Evolutionary conservation across 2,888 invertebrate genomes (phyloP).

Genomic region (Lycia hirtaria): DNA sequence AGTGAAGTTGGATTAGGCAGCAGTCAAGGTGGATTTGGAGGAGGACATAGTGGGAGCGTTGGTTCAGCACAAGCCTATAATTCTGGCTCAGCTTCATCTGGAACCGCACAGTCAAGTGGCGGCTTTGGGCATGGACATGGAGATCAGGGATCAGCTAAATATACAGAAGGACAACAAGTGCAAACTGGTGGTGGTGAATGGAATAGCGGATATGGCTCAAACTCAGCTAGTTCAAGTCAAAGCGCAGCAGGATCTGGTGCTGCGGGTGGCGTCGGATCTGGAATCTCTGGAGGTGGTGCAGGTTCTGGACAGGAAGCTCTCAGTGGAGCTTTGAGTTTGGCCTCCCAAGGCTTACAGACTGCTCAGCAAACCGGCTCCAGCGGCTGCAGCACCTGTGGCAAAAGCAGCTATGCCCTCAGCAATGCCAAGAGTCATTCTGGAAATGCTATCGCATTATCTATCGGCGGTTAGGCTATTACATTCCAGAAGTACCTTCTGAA

Average conservation of each 20-base stretch:
- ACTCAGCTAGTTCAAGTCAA: conserved; percentile 21
- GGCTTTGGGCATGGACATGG: conserved; percentile 19
- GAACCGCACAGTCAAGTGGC: conserved; percentile 21
- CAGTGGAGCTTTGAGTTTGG: conserved; percentile 40
- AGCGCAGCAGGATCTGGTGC: conserved; percentile 14
- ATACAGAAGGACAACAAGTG: conserved; percentile 15
- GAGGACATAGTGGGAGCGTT: conserved; percentile 8
- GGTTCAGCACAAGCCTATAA: conserved; percentile 25
- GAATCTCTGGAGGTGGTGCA: conserved; percentile 13
- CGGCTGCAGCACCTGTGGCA: conserved; percentile 70
- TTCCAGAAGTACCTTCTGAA: too few species aligned
- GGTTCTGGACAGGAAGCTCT: conserved; percentile 25
- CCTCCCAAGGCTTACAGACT: conserved; percentile 40
- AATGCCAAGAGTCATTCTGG: conserved; percentile 75
- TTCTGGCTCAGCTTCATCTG: conserved; percentile 20
- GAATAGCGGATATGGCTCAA: conserved; percentile 13
- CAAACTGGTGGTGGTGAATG: conserved; percentile 25
- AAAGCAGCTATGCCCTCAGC: conserved; percentile 70
- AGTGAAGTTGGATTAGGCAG: background rate
- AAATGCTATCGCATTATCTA: conserved; percentile 70
- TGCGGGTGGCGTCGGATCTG: conserved; percentile 8
- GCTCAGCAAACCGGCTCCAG: conserved; percentile 29
- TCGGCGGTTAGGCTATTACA: conserved; percentile 44
- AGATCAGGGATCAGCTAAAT: conserved; percentile 7
- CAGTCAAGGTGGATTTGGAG: conserved; percentile 6